Evolutionary conservation across 2,797 vertebrate species (phyloP).

Genomic region (Enteromius unitaeniatus): DNA sequence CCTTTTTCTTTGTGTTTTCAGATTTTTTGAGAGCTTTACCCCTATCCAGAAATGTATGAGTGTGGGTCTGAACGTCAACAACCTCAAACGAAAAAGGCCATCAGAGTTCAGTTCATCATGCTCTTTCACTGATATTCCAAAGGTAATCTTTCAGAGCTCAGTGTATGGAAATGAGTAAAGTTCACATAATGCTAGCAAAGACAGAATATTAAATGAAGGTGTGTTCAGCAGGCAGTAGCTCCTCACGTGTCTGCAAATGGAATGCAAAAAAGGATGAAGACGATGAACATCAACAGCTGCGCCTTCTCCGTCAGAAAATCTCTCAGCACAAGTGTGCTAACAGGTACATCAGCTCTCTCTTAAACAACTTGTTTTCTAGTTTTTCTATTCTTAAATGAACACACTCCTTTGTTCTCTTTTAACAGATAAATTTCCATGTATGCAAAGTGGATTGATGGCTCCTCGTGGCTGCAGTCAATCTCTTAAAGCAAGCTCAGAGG

Average conservation of each 20-base stretch:
- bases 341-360: slow-evolving; percentile 36
- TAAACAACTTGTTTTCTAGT: not conserved
- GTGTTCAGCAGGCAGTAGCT: slow-evolving; percentile 38
- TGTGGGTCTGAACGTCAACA: slow-evolving; percentile 43
- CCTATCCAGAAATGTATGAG: slow-evolving; percentile 15
- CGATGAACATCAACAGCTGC: slow-evolving; percentile 33
- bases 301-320: slow-evolving; percentile 53
- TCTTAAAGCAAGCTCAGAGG: slow-evolving; percentile 23
- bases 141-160: slow-evolving; percentile 36
- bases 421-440: slow-evolving; percentile 39
- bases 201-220: not conserved
- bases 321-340: slow-evolving; percentile 46
- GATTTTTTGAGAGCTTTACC: slow-evolving; percentile 43
- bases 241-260: slow-evolving; percentile 33
- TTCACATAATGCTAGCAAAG: slow-evolving; percentile 2
- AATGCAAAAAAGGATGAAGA: slow-evolving; percentile 56
- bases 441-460: slow-evolving; percentile 27
- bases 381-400: slow-evolving; percentile 1
- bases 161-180: not conserved
- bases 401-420: not conserved
- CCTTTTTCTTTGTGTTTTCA: slow-evolving; percentile 10
- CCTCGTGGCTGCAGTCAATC: slow-evolving; percentile 2
- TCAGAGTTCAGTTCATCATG: slow-evolving; percentile 49
- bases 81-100: slow-evolving; percentile 53
- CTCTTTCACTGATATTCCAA: slow-evolving; percentile 50